Base-by-base conservation (phyloP, 2,797 vertebrate genomes). In the Pangasius krempfi region DNA sequence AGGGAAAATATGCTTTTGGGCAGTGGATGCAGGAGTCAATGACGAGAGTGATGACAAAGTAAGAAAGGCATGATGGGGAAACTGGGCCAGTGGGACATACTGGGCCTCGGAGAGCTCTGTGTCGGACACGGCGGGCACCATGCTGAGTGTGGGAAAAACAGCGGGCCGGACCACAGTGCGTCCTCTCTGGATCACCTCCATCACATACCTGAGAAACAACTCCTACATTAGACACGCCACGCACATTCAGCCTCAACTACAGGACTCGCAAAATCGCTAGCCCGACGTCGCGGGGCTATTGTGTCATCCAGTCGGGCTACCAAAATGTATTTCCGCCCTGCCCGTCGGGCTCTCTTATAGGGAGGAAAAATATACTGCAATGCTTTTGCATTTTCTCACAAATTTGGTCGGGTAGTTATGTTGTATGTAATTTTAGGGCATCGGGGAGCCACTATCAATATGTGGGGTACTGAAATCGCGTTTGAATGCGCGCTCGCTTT, bases 111-210 rank as follows among this genome's bases (percentile, higher is more conserved):
- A 97, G 94, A 97, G 95, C 92, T 97, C 97, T 93, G 94, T 95
- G 95, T 97, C 96, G 25, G 97, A 98, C 92, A 97, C 96, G 88
- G 96, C 96, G 5, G 97, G 97, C 86, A 97, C 96, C 96, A 95
- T 91, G 92, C 92, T 95, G 95, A 96, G 96, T 73, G 94, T 92
- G 72, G 96, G 95, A 90, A 96, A 93, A 90, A 95, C 94, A 83
- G 94, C 91, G 12, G 97, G 97, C 94, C 97, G 95, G 95, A 96
- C 91, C 52, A 95, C 96, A 27, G 94, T 93, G 91, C 96, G 95
- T 88, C 97, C 97, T 92, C 97, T 95, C 95, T 97, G 97, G 95
- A 97, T 98, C 91, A 98, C 97, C 95, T 97, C 97, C 95, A 97
- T 97, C 94, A 97, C 97, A 94, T 97, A 97, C 96, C 97, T 97